These are phyloP conservation scores for Rhizoglyphus robini DNA, from an alignment of 1,140 invertebrate genomes.

Conservation along the genomic window DNA sequence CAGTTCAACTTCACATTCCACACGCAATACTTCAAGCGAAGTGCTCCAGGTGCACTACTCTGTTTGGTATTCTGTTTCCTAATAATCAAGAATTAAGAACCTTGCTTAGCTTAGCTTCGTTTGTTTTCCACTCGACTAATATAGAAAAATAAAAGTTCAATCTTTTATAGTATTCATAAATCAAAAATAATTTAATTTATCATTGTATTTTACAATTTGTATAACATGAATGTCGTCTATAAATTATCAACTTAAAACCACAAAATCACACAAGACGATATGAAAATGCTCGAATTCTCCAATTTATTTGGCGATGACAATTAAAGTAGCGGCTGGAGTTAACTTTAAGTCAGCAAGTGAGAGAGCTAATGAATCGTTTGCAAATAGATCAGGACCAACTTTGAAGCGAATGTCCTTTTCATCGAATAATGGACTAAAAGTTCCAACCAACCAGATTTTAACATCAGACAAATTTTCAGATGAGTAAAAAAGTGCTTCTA, in stretches of 20 bases:
- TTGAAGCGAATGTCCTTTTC: slow-evolving; percentile 1
- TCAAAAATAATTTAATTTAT: background rate
- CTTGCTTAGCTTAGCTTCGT: too few species aligned
- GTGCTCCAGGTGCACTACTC: too few species aligned
- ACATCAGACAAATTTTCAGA: slow-evolving; percentile 9
- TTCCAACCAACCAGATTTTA: background rate
- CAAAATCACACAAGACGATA: too few species aligned
- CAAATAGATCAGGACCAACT: slow-evolving; percentile 1
- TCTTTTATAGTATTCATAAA: too few species aligned
- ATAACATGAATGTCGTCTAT: background rate
- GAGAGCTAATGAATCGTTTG: background rate
- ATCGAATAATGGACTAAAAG: background rate
- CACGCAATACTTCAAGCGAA: too few species aligned
- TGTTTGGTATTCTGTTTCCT: too few species aligned
- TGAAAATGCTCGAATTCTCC: too few species aligned
- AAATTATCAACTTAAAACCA: background rate
- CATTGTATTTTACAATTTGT: background rate
- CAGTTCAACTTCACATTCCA: too few species aligned
- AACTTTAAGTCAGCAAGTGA: background rate
- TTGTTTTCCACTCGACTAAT: too few species aligned
- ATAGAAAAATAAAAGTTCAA: too few species aligned
- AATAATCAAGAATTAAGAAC: too few species aligned
- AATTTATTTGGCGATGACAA: background rate
- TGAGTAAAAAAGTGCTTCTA: slow-evolving; percentile 13
- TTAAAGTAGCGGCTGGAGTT: background rate